phyloP scores from a whole-genome alignment of 2,888 invertebrate genomes.

The Drosophila paranaensis region DNA sequence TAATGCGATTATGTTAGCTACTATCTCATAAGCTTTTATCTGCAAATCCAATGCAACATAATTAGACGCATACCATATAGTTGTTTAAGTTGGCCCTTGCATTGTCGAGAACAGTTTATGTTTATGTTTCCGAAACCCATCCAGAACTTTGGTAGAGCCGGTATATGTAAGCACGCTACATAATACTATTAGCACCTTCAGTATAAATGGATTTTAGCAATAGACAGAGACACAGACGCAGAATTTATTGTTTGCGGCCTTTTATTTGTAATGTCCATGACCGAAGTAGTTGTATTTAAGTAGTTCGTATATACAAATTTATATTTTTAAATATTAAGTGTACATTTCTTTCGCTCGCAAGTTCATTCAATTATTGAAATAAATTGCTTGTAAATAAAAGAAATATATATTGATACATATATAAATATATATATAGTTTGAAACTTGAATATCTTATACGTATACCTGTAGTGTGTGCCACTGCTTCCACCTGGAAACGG shows the following conservation, averaged over 20 bases:
- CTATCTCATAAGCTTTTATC: conserved; percentile 20
- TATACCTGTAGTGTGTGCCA: not conserved
- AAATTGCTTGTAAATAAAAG: conserved; percentile 55
- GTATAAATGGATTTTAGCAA: conserved; percentile 19
- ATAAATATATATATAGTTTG: too few relatives aligned
- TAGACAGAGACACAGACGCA: conserved; percentile 28
- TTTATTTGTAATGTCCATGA: conserved; percentile 30
- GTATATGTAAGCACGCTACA: conserved; percentile 14
- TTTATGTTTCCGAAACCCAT: conserved; percentile 18
- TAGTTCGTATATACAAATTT: conserved; percentile 22
- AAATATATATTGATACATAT: conserved; percentile 20
- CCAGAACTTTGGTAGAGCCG: conserved; percentile 14
- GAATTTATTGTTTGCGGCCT: conserved; percentile 31
- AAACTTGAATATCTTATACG: not conserved
- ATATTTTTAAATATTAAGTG: conserved; percentile 28
- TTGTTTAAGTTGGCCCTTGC: conserved; percentile 2
- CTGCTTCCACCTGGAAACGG: not conserved
- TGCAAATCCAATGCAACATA: conserved; percentile 12
- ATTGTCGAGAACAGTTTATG: conserved; percentile 1
- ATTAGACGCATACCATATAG: conserved; percentile 18
- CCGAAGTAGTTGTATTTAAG: conserved; percentile 24
- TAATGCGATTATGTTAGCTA: conserved; percentile 17
- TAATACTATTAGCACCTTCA: conserved; percentile 27
- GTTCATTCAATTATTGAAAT: conserved; percentile 37
- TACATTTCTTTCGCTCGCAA: conserved; percentile 32